These are phyloP conservation scores for Ornithoptera priamus DNA, from an alignment of 2,888 invertebrate species.

Conservation along the genomic window DNA sequence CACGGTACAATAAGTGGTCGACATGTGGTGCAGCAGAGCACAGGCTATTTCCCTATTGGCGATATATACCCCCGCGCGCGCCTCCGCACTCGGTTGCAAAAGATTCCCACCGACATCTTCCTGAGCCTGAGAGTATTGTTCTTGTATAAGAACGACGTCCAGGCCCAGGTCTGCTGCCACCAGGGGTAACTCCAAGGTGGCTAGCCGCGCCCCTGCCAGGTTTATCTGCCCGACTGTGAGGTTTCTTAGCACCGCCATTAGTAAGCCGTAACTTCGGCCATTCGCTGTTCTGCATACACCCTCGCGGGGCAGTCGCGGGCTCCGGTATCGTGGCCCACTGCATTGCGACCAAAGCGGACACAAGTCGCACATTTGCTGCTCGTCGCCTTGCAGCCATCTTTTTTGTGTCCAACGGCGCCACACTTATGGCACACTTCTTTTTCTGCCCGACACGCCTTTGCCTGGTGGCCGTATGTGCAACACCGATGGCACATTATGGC, in stretches of 20 bases:
- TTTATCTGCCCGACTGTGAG: constrained; percentile 40
- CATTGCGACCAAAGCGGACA: constrained; percentile 29
- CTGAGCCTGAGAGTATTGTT: constrained; percentile 33
- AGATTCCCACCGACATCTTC: not conserved
- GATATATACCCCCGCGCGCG: not conserved
- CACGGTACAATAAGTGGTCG: no score
- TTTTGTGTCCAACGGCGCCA: constrained; percentile 1
- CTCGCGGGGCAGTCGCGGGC: constrained; percentile 34
- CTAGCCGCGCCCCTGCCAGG: constrained; percentile 29
- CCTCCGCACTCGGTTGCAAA: not conserved
- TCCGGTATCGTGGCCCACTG: constrained; percentile 32
- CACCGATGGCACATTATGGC: constrained; percentile 39
- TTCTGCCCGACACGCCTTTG: constrained; percentile 34
- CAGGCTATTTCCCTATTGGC: no score
- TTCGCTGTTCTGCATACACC: constrained; percentile 28
- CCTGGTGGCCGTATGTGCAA: constrained; percentile 45
- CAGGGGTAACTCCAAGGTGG: constrained; percentile 34
- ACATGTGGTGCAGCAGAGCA: no score
- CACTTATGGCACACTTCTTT: constrained; percentile 6
- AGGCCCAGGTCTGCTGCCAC: constrained; percentile 29
- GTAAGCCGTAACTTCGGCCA: constrained; percentile 2
- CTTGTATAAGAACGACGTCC: constrained; percentile 38
- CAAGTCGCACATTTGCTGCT: constrained; percentile 37
- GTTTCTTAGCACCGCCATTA: not conserved
- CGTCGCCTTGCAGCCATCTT: not conserved